Base-by-base conservation (phyloP, 2,797 vertebrate genomes). In the Anabacerthia variegaticeps region DNA sequence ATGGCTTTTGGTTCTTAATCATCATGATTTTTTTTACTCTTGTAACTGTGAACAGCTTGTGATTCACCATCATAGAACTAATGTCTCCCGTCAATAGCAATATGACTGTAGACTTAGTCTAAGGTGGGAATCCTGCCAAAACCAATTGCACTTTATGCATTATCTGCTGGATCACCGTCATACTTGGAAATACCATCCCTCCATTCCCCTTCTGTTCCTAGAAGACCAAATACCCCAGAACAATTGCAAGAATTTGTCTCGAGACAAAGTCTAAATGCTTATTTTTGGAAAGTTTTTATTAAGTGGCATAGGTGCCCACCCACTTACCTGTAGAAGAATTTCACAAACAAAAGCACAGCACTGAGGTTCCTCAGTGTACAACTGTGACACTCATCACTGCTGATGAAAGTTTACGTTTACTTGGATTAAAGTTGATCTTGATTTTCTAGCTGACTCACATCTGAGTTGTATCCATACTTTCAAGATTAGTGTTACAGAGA, bases 21-120 rank as follows among this genome's bases (percentile, higher is more conserved):
- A 17, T 85, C 9, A 24, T 24, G 32, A 36, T 36, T 91, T 85
- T 87, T 88, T 74, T 14, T 20, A 49, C 74, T 67, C 49, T 91
- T 63, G 30, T 92, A 92, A 67, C 76, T 41, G 27, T 89, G 87
- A 95, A 73, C 73, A 93, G 32, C 73, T 92, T 93, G 46, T 95
- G 82, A 90, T 92, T 90, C 73, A 67, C 71, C 16, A 0, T 73
- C 92, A 55, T 46, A 86, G 93, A 89, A 79, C 79, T 67, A 59
- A 72, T 58, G 55, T 94, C 73, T 94, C 72, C 55, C 76, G 95
- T 77, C 82, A 91, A 43, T 84, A 92, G 54, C 52, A 88, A 21
- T 22, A 32, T 81, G 85, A 62, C 62, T 78, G 49, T 56, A 75
- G 85, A 85, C 18, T 88, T 84, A 34, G 55, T 77, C 46, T 74